Base-by-base conservation (phyloP, 2,797 vertebrate species). In the Enteromius unitaeniatus region DNA sequence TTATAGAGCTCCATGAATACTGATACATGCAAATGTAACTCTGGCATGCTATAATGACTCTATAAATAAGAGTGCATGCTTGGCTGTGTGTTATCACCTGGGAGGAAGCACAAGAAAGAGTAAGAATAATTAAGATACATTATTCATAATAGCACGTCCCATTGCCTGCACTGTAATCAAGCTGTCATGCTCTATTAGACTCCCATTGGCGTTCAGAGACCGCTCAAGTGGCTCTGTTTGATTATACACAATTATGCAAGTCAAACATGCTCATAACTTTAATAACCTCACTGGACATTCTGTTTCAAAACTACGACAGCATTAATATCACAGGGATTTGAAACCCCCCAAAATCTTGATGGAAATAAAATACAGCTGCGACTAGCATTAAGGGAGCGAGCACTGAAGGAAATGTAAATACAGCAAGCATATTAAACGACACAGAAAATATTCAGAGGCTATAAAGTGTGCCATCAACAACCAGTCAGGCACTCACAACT, bases 81-180 rank as follows among this genome's bases (percentile, higher is more conserved):
- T 87, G 8, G 68, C 45, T 34, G 19, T 74, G 70, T 78, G 85
- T 76, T 79, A 51, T 64, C 78, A 74, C 70, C 70, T 64, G 69
- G 69, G 73, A 40, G 67, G 26, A 51, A 58, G 45, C 42, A 72
- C 26, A 37, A 53, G 40, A n/a, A 84, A 31, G 55, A 40, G 45
- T 73, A 55, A 13, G 19, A 78, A 69, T 65, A 88, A 90, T 89
- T 86, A 87, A 72, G 68, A 45, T 88, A 62, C 89, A 91, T 91
- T 86, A 90, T 91, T 92, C 79, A 91, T 89, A 82, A 76, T 76
- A 85, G 84, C 69, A 65, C 72, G 75, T 85, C 87, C 86, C 84
- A 87, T 76, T 74, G 51, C 60, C 76, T 88, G 82, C 67, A 78
- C 67, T 80, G 83, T 84, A 83, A 87, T 84, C 81, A 83, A 88